Conservation (phyloP, 2,113 vertebrate genomes). For the Speoplatyrhinus poulsoni region DNA sequence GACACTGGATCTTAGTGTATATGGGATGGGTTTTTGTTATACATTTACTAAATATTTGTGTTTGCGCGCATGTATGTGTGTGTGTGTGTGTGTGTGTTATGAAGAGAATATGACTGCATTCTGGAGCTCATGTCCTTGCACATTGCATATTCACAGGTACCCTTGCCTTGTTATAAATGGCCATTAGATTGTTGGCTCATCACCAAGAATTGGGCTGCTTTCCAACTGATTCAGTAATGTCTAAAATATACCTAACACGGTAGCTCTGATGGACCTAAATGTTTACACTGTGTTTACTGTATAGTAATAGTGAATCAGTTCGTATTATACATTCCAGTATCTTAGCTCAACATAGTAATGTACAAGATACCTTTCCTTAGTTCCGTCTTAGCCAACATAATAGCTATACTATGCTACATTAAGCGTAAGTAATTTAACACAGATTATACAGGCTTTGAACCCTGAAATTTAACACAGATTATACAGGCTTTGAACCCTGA, state of each 20-base stretch:
- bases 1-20: background rate
- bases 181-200: constrained; percentile 8
- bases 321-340: background rate
- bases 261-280: constrained; percentile 33
- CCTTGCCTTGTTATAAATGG: background rate
- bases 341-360: background rate
- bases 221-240: background rate
- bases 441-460: background rate
- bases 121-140: too few species aligned
- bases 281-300: background rate
- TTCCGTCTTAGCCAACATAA: background rate
- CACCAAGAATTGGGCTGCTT: background rate
- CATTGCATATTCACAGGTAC: too few species aligned
- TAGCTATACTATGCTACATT: too few species aligned
- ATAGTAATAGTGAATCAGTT: background rate
- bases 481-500: background rate
- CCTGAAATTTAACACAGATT: background rate
- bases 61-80: constrained; percentile 21
- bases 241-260: background rate
- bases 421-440: background rate
- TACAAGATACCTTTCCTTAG: constrained; percentile 7
- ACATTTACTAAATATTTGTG: constrained; percentile 25
- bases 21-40: constrained; percentile 11
- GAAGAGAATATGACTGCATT: too few species aligned
- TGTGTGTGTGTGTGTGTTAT: background rate